These are phyloP conservation scores for Cairina moschata DNA, from an alignment of 2,113 vertebrate genomes.

Conservation along the genomic window DNA sequence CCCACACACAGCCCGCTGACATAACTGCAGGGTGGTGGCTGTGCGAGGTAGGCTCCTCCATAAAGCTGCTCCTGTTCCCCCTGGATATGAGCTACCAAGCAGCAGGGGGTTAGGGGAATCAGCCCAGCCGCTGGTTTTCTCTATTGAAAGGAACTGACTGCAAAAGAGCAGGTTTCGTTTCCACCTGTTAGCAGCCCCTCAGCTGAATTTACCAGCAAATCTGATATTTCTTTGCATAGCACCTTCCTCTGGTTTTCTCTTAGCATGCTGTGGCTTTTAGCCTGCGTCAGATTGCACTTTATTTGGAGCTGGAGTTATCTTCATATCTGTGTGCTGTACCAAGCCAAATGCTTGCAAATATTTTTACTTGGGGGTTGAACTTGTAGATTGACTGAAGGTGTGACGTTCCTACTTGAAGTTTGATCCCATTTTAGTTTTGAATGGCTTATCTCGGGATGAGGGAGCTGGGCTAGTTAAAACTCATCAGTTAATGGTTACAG, in stretches of 20 bases:
- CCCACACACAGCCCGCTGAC: background rate
- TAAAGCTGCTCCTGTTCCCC: background rate
- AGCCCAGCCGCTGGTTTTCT: rapidly evolving
- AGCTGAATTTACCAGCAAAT: background rate
- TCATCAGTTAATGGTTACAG: background rate
- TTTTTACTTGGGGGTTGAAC: background rate
- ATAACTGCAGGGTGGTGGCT: background rate
- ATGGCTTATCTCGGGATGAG: background rate
- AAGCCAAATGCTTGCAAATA: background rate
- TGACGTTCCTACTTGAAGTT: background rate
- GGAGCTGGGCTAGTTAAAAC: background rate
- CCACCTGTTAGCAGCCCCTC: background rate
- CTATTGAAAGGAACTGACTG: background rate
- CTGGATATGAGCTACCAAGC: background rate
- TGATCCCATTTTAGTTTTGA: background rate
- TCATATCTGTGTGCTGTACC: background rate
- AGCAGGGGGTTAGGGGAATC: background rate
- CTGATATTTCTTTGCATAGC: background rate
- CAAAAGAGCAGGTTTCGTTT: background rate
- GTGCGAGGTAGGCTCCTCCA: background rate
- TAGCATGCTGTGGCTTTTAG: background rate
- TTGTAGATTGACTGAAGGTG: background rate
- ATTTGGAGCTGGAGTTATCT: background rate
- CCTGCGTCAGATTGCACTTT: background rate
- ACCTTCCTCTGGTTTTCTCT: background rate